Conservation (phyloP, 2,113 vertebrate species). For the Cranoglanis bouderius region DNA sequence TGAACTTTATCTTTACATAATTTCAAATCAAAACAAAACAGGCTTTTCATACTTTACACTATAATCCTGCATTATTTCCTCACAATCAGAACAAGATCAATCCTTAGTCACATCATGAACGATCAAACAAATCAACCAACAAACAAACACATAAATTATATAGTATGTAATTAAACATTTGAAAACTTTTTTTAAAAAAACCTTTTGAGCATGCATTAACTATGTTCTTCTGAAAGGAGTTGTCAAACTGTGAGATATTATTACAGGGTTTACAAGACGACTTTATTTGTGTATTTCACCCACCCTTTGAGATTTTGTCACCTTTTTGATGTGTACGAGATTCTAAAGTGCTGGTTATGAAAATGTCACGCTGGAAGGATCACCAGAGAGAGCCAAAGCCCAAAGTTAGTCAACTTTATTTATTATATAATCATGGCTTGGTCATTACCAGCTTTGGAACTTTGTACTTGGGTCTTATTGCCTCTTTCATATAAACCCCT, state of each 20-base stretch:
- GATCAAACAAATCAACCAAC: neutral
- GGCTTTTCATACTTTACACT: neutral
- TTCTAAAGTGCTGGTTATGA: too few species aligned
- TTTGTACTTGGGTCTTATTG: too few species aligned
- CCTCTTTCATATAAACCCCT: neutral
- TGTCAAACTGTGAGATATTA: neutral
- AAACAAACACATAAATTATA: neutral
- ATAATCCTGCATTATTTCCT: neutral
- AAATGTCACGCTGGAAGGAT: too few species aligned
- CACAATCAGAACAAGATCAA: neutral
- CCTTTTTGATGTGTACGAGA: too few species aligned
- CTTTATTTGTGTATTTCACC: neutral
- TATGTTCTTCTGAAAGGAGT: neutral
- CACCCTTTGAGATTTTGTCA: too few species aligned
- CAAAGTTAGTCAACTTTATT: too few species aligned
- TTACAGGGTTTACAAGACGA: neutral
- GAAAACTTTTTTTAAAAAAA: neutral
- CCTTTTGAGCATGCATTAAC: neutral
- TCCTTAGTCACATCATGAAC: neutral
- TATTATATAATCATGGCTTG: too few species aligned
- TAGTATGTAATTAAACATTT: neutral
- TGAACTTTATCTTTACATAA: neutral
- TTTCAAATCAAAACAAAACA: neutral
- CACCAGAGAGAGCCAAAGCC: too few species aligned
- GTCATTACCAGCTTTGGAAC: too few species aligned